Evolutionary conservation across 2,888 invertebrate genomes (phyloP).

Genomic region (Dorcus parallelipipedus): DNA sequence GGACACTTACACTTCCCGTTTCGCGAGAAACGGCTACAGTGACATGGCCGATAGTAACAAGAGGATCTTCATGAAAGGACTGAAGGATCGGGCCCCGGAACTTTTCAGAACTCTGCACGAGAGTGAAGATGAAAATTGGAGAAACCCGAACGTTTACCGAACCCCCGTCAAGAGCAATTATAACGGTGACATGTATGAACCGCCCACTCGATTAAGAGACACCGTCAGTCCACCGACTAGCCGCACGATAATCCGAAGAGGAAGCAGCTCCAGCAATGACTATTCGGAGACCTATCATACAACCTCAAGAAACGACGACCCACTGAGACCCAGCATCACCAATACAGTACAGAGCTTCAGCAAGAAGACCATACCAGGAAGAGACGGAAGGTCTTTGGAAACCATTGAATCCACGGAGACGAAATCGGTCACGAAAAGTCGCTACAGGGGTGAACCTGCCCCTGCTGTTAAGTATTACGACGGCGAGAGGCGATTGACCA

Average conservation of each 20-base stretch:
- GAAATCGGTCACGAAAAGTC: slow-evolving; percentile 66
- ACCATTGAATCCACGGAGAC: slow-evolving; percentile 70
- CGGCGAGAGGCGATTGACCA: slow-evolving; percentile 46
- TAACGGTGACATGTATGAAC: slow-evolving; percentile 47
- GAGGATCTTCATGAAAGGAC: slow-evolving; percentile 65
- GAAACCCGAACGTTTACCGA: slow-evolving; percentile 42
- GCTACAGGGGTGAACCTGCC: slow-evolving; percentile 40
- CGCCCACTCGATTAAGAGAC: slow-evolving; percentile 46
- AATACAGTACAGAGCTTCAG: slow-evolving; percentile 68
- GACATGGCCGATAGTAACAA: slow-evolving; percentile 58
- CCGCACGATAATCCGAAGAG: slow-evolving; percentile 56
- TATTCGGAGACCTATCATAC: slow-evolving; percentile 70
- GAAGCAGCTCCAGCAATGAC: slow-evolving; percentile 67
- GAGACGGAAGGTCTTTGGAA: slow-evolving; percentile 62
- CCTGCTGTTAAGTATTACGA: slow-evolving; percentile 55
- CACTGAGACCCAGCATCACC: slow-evolving; percentile 64
- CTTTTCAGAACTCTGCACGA: slow-evolving; percentile 68
- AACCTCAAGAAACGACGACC: slow-evolving; percentile 64
- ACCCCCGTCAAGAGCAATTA: slow-evolving; percentile 42
- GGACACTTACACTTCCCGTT: slow-evolving; percentile 51
- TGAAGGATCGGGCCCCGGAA: slow-evolving; percentile 69
- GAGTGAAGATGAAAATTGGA: slow-evolving; percentile 51
- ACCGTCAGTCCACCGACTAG: slow-evolving; percentile 41
- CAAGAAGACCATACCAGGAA: slow-evolving; percentile 65
- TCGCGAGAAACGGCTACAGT: slow-evolving; percentile 55